Evolutionary conservation across 2,888 invertebrate genomes (phyloP).

Genomic region (Mesorhabditis sp.): DNA sequence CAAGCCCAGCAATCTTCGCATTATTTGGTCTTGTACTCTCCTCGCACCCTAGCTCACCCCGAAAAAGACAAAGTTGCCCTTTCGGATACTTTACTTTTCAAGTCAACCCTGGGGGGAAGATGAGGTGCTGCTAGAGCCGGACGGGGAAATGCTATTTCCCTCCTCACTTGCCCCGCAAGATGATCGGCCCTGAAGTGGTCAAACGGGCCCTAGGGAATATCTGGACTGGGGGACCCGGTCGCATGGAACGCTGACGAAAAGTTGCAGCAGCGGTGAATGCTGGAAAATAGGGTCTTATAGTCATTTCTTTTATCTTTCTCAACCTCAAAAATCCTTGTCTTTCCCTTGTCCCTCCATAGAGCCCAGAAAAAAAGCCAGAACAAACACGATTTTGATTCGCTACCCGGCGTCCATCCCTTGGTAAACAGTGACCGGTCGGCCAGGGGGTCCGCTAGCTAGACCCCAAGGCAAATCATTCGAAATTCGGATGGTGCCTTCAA

Average conservation of each 20-base stretch:
- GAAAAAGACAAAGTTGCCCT: too few species aligned
- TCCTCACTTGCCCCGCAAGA: conserved; percentile 2
- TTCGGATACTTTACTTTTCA: too few species aligned
- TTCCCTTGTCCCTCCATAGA: neutral
- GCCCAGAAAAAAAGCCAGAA: neutral
- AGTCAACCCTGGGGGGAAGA: too few species aligned
- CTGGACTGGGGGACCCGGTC: neutral
- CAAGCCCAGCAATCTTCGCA: too few species aligned
- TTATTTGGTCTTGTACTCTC: too few species aligned
- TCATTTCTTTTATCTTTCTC: neutral
- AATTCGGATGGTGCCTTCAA: neutral
- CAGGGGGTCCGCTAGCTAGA: too few species aligned
- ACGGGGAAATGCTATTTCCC: neutral
- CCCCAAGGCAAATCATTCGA: too few species aligned
- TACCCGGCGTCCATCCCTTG: neutral
- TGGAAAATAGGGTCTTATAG: neutral
- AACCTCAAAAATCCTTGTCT: neutral
- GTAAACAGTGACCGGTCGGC: too few species aligned
- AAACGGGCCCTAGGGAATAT: neutral
- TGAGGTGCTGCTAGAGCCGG: conserved; percentile 1
- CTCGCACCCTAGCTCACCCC: too few species aligned
- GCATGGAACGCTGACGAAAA: too few species aligned
- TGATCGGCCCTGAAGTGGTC: conserved; percentile 3
- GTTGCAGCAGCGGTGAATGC: too few species aligned
- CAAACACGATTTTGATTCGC: neutral